phyloP scores from a whole-genome alignment of 2,888 invertebrate species.

The Cephus runcator region DNA sequence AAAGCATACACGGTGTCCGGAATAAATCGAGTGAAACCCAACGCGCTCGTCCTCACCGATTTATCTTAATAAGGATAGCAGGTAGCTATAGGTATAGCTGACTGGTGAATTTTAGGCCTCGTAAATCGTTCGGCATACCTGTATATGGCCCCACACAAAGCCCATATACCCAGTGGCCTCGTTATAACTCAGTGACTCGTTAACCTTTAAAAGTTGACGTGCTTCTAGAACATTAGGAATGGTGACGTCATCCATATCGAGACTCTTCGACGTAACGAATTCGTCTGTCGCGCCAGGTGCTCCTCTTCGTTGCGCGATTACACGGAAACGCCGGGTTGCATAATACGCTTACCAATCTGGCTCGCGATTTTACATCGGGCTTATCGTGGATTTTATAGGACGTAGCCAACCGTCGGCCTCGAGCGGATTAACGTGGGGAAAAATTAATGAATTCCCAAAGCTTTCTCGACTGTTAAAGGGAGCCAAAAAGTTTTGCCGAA shows the following conservation, averaged over 20 bases:
- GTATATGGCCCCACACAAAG: too few species aligned
- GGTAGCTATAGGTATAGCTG: not conserved
- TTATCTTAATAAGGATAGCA: not conserved
- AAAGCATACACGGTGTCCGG: not conserved
- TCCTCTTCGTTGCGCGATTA: not conserved
- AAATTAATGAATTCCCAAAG: not conserved
- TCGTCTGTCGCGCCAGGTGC: not conserved
- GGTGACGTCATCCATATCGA: not conserved
- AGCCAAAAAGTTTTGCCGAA: not conserved
- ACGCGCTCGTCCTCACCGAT: not conserved
- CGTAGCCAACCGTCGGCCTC: not conserved
- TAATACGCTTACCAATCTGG: not conserved
- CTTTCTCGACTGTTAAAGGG: not conserved
- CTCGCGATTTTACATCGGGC: not conserved
- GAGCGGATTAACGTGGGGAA: not conserved
- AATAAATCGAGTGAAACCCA: not conserved
- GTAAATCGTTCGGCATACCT: not conserved
- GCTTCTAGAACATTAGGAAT: not conserved
- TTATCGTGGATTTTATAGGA: not conserved
- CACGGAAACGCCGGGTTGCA: not conserved
- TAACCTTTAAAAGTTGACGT: not conserved
- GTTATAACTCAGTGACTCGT: conserved; percentile 16
- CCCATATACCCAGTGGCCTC: conserved; percentile 17
- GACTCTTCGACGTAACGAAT: not conserved
- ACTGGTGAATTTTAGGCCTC: not conserved